Base-by-base conservation (phyloP, 2,888 invertebrate genomes). In the Orchesella flavescens region DNA sequence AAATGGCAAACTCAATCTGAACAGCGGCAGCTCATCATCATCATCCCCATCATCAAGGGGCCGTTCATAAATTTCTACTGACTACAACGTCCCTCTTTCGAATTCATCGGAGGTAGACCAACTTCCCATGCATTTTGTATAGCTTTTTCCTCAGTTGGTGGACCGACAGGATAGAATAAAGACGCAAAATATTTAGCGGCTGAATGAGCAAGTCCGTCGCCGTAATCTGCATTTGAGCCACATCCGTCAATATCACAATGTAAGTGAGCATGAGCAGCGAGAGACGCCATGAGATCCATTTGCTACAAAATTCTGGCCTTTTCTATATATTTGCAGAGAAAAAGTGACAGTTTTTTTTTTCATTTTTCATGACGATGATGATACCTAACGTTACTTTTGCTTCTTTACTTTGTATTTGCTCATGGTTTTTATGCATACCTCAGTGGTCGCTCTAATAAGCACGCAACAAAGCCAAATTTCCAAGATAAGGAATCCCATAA, bases 391-490 rank as follows among this genome's bases (percentile, higher is more conserved):
- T n/a, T n/a, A n/a, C n/a, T n/a, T n/a, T n/a, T n/a, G n/a, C n/a
- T n/a, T n/a, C n/a, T n/a, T n/a, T n/a, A n/a, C n/a, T n/a, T n/a
- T n/a, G n/a, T n/a, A n/a, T n/a, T n/a, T n/a, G n/a, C n/a, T n/a
- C n/a, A n/a, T n/a, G n/a, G n/a, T n/a, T n/a, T n/a, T n/a, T 44
- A 12, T 44, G n/a, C 34, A 2, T 79, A 86, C 85, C 85, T 86
- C 85, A 44, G 81, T 82, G 13, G 85, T 78, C 21, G 82, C 85
- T 78, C 82, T 77, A 44, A 86, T 75, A 46, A 86, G 73, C 49
- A 82, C 81, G 24, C 86, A 86, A 17, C 79, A 83, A 10, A 86
- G 77, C 86, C 86, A 86, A 21, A 86, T 76, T 78, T 86, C 86
- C 24, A 86, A 68, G 61, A 86, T 84, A 34, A 86, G 68, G 57